Percentiles rank a stretch among this genome's conserved stretches.
phyloP scores from a whole-genome alignment of 2,113 vertebrate genomes.

The Colaptes auratus region DNA sequence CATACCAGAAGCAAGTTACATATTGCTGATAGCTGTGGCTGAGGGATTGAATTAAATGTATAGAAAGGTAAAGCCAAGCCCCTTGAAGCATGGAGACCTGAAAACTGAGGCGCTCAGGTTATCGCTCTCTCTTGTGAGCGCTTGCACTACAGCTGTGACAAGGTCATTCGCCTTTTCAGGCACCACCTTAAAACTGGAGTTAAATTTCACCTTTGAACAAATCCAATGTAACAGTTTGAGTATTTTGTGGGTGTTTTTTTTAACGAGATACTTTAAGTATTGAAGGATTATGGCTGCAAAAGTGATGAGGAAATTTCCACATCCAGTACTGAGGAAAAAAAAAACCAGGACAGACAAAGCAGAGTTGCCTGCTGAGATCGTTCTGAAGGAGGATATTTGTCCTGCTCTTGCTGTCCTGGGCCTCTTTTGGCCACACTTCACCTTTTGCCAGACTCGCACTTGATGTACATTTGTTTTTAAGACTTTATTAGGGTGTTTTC shows the following conservation, averaged over 20 bases:
- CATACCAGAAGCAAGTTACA: not conserved
- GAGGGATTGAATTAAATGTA: not conserved
- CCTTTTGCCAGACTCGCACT: not conserved
- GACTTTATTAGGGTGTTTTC: slow-evolving; percentile 31
- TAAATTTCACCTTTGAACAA: not conserved
- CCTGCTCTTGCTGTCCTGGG: not conserved
- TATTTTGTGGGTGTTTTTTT: not conserved
- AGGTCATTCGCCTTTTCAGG: not conserved
- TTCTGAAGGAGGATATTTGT: not conserved
- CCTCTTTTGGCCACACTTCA: slow-evolving; percentile 13
- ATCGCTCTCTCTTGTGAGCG: not conserved
- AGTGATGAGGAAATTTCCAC: not conserved
- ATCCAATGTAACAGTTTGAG: rapidly evolving
- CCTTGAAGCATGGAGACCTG: rapidly evolving
- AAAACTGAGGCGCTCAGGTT: not conserved
- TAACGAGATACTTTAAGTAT: not conserved
- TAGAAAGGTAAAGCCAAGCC: not conserved
- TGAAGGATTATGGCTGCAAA: not conserved
- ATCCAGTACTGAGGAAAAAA: not conserved
- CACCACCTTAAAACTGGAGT: not conserved
- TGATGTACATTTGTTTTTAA: not conserved
- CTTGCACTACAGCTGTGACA: not conserved
- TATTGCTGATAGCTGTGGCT: not conserved
- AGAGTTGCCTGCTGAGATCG: not conserved
- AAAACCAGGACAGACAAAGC: not conserved